Evolutionary conservation across 2,797 vertebrate species (phyloP).

Genomic region (Gobionotothen gibberifrons): DNA sequence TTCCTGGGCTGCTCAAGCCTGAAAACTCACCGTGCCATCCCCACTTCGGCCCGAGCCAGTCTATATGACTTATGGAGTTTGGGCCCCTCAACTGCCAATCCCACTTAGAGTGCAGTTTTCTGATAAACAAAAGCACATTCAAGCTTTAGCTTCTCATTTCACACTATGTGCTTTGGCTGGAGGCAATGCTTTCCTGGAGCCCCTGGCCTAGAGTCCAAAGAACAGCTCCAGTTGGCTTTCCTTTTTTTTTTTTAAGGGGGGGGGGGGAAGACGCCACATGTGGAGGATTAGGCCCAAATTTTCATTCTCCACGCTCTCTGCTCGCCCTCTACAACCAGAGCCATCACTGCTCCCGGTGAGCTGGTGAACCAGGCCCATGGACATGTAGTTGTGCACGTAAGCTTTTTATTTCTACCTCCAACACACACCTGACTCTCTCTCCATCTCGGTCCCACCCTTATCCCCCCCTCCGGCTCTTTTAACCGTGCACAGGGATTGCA

Average conservation of each 20-base stretch:
- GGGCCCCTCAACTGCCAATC: constrained; percentile 85
- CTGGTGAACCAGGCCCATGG: constrained; percentile 57
- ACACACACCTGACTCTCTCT: constrained; percentile 62
- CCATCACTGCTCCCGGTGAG: constrained; percentile 68
- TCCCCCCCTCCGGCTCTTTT: constrained; percentile 22
- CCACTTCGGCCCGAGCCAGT: constrained; percentile 82
- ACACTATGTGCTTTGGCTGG: constrained; percentile 91
- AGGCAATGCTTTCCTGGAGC: constrained; percentile 86
- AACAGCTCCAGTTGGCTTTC: constrained; percentile 89
- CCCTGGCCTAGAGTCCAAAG: constrained; percentile 87
- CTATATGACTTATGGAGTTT: constrained; percentile 90
- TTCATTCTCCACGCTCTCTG: constrained; percentile 86
- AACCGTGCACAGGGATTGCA: constrained; percentile 43
- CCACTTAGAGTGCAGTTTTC: constrained; percentile 90
- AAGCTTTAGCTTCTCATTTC: constrained; percentile 90
- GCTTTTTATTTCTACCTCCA: constrained; percentile 22
- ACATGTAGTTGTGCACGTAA: constrained; percentile 45
- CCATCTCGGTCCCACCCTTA: not conserved
- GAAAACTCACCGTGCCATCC: constrained; percentile 74
- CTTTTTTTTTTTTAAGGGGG: constrained; percentile 50
- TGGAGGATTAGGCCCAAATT: constrained; percentile 88
- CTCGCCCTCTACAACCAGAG: constrained; percentile 80
- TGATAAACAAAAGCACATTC: constrained; percentile 93
- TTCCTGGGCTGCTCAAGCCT: constrained; percentile 80
- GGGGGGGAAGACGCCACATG: constrained; percentile 78